A percentile compares a stretch with the other conserved stretches of the same genome.
phyloP scores from a whole-genome alignment of 2,113 vertebrate species.

The Potamarius usumacintae region DNA sequence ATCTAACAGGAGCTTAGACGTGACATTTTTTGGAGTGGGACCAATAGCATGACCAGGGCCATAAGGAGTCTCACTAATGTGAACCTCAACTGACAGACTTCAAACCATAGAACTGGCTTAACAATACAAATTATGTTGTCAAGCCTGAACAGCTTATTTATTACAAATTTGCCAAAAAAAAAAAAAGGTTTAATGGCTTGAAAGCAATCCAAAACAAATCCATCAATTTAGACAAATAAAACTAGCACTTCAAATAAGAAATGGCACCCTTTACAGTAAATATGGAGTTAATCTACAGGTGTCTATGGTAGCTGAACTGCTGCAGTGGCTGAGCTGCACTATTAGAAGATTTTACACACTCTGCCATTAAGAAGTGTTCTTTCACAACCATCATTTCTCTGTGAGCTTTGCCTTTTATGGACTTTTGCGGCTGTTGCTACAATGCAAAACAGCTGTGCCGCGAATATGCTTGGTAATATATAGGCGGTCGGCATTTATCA shows the following conservation, averaged over 20 bases:
- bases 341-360: neutral
- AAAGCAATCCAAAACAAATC: neutral
- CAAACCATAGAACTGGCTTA: neutral
- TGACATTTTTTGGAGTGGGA: too few relatives aligned
- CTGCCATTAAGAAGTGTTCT: neutral
- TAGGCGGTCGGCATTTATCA: neutral
- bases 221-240: neutral
- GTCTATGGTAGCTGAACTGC: too few relatives aligned
- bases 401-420: neutral
- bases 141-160: neutral
- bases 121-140: neutral
- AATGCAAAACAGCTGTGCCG: neutral
- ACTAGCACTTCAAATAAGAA: neutral
- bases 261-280: neutral
- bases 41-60: too few relatives aligned
- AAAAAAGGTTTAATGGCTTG: neutral
- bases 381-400: neutral
- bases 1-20: too few relatives aligned
- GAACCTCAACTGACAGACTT: neutral
- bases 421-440: neutral
- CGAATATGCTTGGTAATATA: neutral
- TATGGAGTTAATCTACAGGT: neutral
- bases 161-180: neutral
- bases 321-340: neutral
- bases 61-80: neutral